These are phyloP conservation scores for Calonectris borealis DNA, from an alignment of 2,113 vertebrate species.

Conservation along the genomic window DNA sequence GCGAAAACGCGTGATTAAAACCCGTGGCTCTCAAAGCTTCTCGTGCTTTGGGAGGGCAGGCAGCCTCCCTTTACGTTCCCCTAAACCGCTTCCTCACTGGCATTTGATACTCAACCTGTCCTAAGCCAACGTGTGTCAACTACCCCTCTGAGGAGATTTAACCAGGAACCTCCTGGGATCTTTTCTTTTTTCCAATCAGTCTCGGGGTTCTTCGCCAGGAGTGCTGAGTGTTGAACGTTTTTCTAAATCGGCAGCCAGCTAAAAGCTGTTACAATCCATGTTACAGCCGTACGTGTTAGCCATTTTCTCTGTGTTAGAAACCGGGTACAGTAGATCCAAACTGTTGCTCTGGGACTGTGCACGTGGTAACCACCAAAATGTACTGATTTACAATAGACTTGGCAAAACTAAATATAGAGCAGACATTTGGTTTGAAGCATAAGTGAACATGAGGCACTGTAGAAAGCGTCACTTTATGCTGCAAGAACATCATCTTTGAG, in stretches of 20 bases:
- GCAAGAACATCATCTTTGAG: not conserved
- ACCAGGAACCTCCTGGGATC: too few relatives aligned
- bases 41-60: not conserved
- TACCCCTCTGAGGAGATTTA: not conserved
- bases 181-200: too few relatives aligned
- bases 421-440: not conserved
- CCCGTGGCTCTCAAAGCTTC: not conserved
- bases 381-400: not conserved
- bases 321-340: not conserved
- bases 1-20: too few relatives aligned
- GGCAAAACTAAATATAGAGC: not conserved
- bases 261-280: too few relatives aligned
- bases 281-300: accelerated
- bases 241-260: not conserved
- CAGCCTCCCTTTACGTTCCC: accelerated
- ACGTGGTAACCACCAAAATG: not conserved
- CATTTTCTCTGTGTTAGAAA: not conserved
- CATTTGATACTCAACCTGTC: accelerated
- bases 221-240: too few relatives aligned
- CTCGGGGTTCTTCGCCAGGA: not conserved
- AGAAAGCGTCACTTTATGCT: not conserved
- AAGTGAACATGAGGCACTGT: not conserved
- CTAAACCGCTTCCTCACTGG: too few relatives aligned
- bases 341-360: not conserved
- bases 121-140: too few relatives aligned